phyloP scores from a whole-genome alignment of 2,888 invertebrate genomes.

The Microplitis deprimator region DNA sequence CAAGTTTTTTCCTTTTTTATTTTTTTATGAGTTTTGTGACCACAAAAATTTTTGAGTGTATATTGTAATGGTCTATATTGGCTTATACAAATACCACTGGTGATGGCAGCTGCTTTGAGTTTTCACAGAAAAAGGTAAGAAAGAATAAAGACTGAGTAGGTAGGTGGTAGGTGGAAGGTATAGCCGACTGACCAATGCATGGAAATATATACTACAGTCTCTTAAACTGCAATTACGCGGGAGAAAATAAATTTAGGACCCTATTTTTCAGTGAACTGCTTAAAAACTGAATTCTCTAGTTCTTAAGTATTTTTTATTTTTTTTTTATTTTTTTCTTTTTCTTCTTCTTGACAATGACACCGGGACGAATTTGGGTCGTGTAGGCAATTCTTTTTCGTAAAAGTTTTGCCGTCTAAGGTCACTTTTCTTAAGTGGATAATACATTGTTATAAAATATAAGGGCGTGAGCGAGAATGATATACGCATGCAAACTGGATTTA shows the following conservation, averaged over 20 bases:
- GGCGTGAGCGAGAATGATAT: neutral
- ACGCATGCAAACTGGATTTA: neutral
- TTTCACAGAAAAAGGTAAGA: neutral
- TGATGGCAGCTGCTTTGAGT: conserved; percentile 43
- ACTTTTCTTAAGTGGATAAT: conserved; percentile 3
- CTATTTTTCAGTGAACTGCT: conserved; percentile 49
- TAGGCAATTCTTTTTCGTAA: conserved; percentile 16
- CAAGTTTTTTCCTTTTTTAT: neutral
- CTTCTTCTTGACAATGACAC: conserved; percentile 37
- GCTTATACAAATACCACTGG: conserved; percentile 40
- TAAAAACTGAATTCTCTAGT: conserved; percentile 48
- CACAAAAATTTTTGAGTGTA: neutral
- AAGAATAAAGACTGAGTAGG: neutral
- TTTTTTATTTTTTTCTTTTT: neutral
- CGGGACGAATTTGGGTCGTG: conserved; percentile 41
- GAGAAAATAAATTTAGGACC: conserved; percentile 34
- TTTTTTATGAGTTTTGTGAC: conserved; percentile 4
- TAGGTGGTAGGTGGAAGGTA: conserved; percentile 21
- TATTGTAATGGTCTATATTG: conserved; percentile 37
- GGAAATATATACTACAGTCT: conserved; percentile 39
- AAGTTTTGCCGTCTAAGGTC: conserved; percentile 1
- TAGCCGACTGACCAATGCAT: conserved; percentile 28
- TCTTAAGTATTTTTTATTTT: conserved; percentile 5
- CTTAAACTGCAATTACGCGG: conserved; percentile 54
- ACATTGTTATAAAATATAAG: neutral